A percentile compares a stretch with the other conserved stretches of the same genome.
phyloP scores from a whole-genome alignment of 2,797 vertebrate genomes.

The Pseudochirops cupreus region DNA sequence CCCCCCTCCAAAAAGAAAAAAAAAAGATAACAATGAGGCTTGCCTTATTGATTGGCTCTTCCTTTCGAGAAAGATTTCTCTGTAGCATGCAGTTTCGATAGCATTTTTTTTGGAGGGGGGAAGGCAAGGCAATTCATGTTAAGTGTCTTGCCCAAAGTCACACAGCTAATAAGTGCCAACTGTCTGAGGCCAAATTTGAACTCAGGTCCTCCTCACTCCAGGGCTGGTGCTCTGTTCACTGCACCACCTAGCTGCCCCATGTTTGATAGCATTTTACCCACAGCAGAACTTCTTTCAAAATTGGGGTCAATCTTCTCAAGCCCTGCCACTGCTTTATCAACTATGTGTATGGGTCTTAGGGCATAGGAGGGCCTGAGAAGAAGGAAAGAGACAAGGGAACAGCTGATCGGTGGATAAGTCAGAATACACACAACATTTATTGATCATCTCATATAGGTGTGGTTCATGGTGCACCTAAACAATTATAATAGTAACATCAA shows the following conservation, averaged over 20 bases:
- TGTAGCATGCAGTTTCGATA: neutral
- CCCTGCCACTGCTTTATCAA: neutral
- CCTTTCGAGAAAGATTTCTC: neutral
- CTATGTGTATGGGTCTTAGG: neutral
- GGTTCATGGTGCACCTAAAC: neutral
- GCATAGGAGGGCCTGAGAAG: neutral
- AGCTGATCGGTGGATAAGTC: neutral
- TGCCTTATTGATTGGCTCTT: neutral
- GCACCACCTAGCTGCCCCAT: neutral
- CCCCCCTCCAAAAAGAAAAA: too few relatives aligned
- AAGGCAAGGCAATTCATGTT: too few relatives aligned
- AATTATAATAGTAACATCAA: neutral
- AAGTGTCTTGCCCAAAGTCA: too few relatives aligned
- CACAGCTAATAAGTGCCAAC: too few relatives aligned
- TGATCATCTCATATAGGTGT: neutral
- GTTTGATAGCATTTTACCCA: neutral
- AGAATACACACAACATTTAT: neutral
- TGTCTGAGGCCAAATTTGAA: too few relatives aligned
- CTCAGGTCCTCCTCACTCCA: too few relatives aligned
- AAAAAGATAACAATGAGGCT: neutral
- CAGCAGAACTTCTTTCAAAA: neutral
- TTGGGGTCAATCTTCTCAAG: neutral
- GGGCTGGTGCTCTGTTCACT: too few relatives aligned
- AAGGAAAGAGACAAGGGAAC: neutral
- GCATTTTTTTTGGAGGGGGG: neutral